These are phyloP conservation scores for Xestia xanthographa DNA, from an alignment of 2,888 invertebrate species.

Conservation along the genomic window DNA sequence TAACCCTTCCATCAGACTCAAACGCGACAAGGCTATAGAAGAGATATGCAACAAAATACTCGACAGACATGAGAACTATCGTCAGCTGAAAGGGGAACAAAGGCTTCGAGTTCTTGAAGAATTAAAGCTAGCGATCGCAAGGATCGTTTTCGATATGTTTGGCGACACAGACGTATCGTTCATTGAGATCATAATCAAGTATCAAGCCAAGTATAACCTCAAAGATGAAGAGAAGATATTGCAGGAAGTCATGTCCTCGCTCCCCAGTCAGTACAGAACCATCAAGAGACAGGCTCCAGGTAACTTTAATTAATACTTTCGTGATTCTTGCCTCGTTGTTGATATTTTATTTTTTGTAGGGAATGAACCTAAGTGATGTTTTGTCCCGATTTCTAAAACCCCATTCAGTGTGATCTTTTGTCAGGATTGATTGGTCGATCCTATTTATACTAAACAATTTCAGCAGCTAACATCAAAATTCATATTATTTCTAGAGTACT, in stretches of 20 bases:
- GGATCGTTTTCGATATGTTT: slow-evolving; percentile 79
- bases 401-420: not conserved
- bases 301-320: slow-evolving; percentile 69
- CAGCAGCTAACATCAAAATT: not conserved
- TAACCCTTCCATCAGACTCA: slow-evolving; percentile 64
- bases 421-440: not conserved
- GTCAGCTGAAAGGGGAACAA: slow-evolving; percentile 69
- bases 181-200: slow-evolving; percentile 83
- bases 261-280: slow-evolving; percentile 74
- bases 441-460: slow-evolving; percentile 10
- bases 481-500: not conserved
- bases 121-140: slow-evolving; percentile 70
- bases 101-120: slow-evolving; percentile 74
- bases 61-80: slow-evolving; percentile 70
- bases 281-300: slow-evolving; percentile 79
- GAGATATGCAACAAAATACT: slow-evolving; percentile 79
- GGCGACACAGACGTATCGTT: slow-evolving; percentile 80
- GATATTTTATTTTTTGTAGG: not conserved
- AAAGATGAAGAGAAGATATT: slow-evolving; percentile 79
- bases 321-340: slow-evolving; percentile 8
- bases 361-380: not conserved
- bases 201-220: slow-evolving; percentile 75
- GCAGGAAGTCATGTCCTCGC: slow-evolving; percentile 75
- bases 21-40: slow-evolving; percentile 80
- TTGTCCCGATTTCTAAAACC: not conserved